Base-by-base conservation (phyloP, 2,888 invertebrate genomes). In the Hydraecia micacea region DNA sequence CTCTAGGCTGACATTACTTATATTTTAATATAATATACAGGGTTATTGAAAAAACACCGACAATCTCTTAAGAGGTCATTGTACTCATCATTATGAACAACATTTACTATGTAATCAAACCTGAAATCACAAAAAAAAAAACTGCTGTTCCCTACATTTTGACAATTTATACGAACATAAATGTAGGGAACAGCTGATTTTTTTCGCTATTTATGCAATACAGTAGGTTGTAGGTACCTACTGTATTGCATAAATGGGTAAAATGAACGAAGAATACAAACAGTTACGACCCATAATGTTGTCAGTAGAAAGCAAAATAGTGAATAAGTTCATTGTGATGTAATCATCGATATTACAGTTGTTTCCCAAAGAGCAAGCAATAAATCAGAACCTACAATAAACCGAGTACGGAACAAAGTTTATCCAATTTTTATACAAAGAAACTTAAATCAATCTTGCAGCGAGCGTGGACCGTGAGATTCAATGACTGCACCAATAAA, bases 401-500 rank as follows among this genome's bases (percentile, higher is more conserved):
- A 80, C 67, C 21, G 11, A 55, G 71, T 28, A 62, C 42, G 68
- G 71, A 79, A 85, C 76, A 77, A 81, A 77, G 71, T 82, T 86
- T 81, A 77, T 82, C 68, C 81, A 86, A 84, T 80, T 86, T 84
- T 81, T 80, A 80, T 87, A 88, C 81, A 88, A 85, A 88, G 85
- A 82, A 86, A 86, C 82, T 81, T 78, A 75, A 86, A 88, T 89
- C 87, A 87, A 87, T 88, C 87, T 84, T 81, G 80, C 79, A 83
- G 77, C 73, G 66, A 74, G 66, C 79, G 42, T 58, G 78, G 65
- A 81, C 84, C 88, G 84, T 83, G 73, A 76, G 80, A 82, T 87
- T 83, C 81, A 86, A 83, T 86, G 87, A 86, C 82, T 88, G 87
- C 83, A 86, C 86, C 84, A 87, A 87, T 88, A 87, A 88, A 88